Base-by-base conservation (phyloP, 2,888 invertebrate genomes). In the Tachystola acroxantha region DNA sequence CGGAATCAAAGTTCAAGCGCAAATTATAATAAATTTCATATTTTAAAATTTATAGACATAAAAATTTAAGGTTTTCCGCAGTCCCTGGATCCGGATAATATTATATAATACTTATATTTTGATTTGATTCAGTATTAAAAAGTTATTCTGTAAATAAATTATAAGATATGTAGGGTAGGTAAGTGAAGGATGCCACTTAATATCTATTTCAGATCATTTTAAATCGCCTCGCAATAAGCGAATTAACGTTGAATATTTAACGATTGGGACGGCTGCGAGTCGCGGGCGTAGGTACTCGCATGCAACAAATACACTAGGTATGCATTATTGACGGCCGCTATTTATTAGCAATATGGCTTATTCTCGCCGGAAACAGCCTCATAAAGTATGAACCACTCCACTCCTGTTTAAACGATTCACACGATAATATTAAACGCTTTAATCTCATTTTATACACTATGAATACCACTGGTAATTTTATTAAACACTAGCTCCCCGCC, bases 171-270 rank as follows among this genome's bases (percentile, higher is more conserved):
- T n/a, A n/a, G n/a, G n/a, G n/a, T n/a, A n/a, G n/a, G n/a, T n/a
- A n/a, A n/a, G n/a, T n/a, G n/a, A n/a, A n/a, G n/a, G n/a, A n/a
- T n/a, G n/a, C n/a, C n/a, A n/a, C n/a, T n/a, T n/a, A n/a, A n/a
- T n/a, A n/a, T n/a, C n/a, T n/a, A n/a, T n/a, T n/a, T n/a, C n/a
- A n/a, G n/a, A 24, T 24, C 3, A 24, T 24, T 9, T 7, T n/a
- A 24, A n/a, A 7, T 6, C 24, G 7, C 12, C 11, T 50, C 51
- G 48, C 54, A 47, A 60, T 63, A 59, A 64, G 64, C 65, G 66
- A 64, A 67, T 70, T 69, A 67, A 66, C 63, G 64, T 59, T 68
- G 69, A 67, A 73, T 73, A 65, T 70, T 71, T 68, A 66, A 70
- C 58, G 54, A 59, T 53, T 51, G 48, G 54, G 57, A 61, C 54